These are phyloP conservation scores for Aldrovandia affinis DNA, from an alignment of 2,797 vertebrate species.

Conservation along the genomic window DNA sequence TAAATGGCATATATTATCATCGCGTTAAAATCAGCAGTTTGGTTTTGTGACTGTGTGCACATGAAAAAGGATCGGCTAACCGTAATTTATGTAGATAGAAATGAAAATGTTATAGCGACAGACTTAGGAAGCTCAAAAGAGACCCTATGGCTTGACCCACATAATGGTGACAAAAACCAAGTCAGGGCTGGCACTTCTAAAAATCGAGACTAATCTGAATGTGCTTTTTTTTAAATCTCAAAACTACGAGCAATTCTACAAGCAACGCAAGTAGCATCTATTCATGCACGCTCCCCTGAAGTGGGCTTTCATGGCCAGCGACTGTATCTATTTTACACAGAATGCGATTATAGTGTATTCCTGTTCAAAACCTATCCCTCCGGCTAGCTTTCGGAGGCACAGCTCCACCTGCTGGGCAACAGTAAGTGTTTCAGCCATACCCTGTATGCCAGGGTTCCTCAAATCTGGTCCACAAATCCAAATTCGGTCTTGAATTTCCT, in stretches of 20 bases:
- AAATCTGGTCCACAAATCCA: too few relatives aligned
- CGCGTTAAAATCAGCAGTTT: background rate
- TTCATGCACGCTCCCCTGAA: background rate
- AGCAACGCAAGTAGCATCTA: background rate
- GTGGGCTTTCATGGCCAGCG: slow-evolving; percentile 13
- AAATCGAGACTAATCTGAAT: background rate
- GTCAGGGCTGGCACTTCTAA: too few relatives aligned
- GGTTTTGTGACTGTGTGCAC: background rate
- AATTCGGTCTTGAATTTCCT: too few relatives aligned
- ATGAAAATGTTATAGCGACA: too few relatives aligned
- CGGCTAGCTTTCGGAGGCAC: background rate
- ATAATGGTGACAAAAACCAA: too few relatives aligned
- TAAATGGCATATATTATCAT: too few relatives aligned
- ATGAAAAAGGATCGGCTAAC: background rate
- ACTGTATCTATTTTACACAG: background rate
- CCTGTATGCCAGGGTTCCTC: too few relatives aligned
- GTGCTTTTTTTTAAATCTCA: background rate
- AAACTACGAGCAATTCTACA: too few relatives aligned
- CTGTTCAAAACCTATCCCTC: background rate
- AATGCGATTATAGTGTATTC: background rate
- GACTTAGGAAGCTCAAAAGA: too few relatives aligned
- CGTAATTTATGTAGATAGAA: background rate
- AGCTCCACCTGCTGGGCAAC: slow-evolving; percentile 26
- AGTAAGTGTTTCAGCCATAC: background rate
- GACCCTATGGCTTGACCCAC: too few relatives aligned